Base-by-base conservation (phyloP, 2,888 invertebrate species). In the Drosophila longiperda region DNA sequence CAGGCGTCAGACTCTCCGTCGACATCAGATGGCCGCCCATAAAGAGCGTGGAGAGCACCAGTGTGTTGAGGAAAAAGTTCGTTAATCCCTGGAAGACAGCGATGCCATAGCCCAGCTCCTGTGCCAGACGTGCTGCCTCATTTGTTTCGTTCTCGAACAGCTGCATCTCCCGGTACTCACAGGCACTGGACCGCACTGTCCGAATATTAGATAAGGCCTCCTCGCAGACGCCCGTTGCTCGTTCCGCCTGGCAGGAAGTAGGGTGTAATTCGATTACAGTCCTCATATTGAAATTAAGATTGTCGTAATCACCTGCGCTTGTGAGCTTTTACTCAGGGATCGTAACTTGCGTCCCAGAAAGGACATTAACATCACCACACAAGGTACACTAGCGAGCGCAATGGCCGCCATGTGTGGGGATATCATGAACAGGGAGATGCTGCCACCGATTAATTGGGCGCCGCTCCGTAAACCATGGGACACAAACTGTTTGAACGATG, bases 161-260 rank as follows among this genome's bases (percentile, higher is more conserved):
- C 75, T 95, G 94, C 75, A 94, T 94, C 92, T 99, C 99, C 72
- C 95, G 95, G 66, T 96, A 95, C 92, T 99, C 99, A 94, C 98
- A 98, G 0, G 98, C 98, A 94, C 99, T 98, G 17, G 98, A 97
- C 80, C 98, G 94, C 0, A 99, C 99, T 1, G 99, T 99, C 58
- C 98, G 94, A 80, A 99, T 97, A 93, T 99, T 99, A 42, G 97
- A 95, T 65, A 99, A 94, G 3, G 98, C 98, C 93, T 99, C 99
- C 92, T 98, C 98, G 17, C 98, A 98, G 42, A 98, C 96, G 1
- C 97, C 95, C 0, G 98, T 97, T 0, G 98, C 95, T 91, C 96
- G 96, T 82, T 98, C 97, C 73, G 96, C 94, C 96, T 98, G 38
- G 0, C 52, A 48, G 40, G 2, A 36, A 23, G 29, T 17, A 11